Evolutionary conservation across 1,140 invertebrate species (phyloP).

Genomic region (Zaprionus ghesquierei): DNA sequence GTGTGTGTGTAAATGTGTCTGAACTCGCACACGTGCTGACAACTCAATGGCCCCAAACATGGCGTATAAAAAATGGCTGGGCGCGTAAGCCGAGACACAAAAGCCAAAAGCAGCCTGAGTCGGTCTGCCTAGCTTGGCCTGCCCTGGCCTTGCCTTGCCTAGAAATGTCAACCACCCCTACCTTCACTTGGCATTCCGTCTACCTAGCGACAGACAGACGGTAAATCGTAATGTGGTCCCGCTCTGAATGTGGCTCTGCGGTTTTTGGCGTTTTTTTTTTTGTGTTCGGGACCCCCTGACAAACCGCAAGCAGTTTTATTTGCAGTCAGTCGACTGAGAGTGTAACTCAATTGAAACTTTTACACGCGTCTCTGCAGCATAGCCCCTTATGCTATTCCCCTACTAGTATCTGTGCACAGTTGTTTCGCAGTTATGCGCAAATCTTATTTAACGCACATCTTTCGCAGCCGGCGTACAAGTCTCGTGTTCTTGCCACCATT

Average conservation of each 20-base stretch:
- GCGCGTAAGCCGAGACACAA: constrained; percentile 44
- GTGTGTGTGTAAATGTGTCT: constrained; percentile 20
- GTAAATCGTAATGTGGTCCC: constrained; percentile 15
- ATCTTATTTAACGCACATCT: constrained; percentile 33
- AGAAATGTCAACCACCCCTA: not conserved
- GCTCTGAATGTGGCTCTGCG: not conserved
- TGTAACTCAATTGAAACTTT: constrained; percentile 53
- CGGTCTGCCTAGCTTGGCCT: constrained; percentile 39
- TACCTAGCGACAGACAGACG: not conserved
- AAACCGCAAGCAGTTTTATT: constrained; percentile 42
- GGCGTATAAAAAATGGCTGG: constrained; percentile 42
- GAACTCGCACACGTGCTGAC: constrained; percentile 20
- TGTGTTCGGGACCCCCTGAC: not conserved
- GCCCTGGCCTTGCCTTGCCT: not conserved
- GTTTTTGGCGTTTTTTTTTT: constrained; percentile 15
- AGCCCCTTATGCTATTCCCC: not conserved
- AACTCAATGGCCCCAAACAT: constrained; percentile 32
- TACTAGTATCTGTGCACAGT: not conserved
- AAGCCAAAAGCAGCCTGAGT: constrained; percentile 39
- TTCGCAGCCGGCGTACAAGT: constrained; percentile 4
- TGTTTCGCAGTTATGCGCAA: constrained; percentile 17
- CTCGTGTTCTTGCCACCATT: constrained; percentile 6
- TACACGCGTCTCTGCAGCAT: constrained; percentile 15
- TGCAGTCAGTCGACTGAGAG: constrained; percentile 34
- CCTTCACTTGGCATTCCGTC: not conserved